phyloP scores from a whole-genome alignment of 2,888 invertebrate genomes.

The Ophion ellenae region DNA sequence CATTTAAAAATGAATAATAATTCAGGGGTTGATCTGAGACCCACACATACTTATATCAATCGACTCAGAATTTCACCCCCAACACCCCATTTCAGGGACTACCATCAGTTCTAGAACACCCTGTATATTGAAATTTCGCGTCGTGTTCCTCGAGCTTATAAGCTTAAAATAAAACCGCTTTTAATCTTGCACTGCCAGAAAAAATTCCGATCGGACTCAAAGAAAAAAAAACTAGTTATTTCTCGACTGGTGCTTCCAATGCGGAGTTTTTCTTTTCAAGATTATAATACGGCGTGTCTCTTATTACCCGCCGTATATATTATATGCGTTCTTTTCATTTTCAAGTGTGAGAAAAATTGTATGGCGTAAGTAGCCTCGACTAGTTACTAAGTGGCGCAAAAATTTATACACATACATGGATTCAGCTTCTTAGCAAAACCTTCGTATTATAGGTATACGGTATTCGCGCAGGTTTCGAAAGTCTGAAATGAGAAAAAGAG shows the following conservation, averaged over 20 bases:
- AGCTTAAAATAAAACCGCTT: too few relatives aligned
- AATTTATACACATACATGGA: constrained; percentile 57
- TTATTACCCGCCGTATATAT: neutral
- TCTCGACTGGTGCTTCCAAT: neutral
- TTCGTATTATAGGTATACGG: constrained; percentile 31
- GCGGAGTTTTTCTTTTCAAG: constrained; percentile 1
- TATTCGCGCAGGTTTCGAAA: constrained; percentile 21
- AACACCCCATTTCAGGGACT: too few relatives aligned
- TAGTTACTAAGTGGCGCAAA: constrained; percentile 53
- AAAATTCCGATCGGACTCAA: too few relatives aligned
- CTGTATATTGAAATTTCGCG: too few relatives aligned
- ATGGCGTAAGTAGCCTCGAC: constrained; percentile 50
- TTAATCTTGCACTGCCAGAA: too few relatives aligned
- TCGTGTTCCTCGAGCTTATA: too few relatives aligned
- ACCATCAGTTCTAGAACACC: too few relatives aligned
- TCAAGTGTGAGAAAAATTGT: constrained; percentile 35
- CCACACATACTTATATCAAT: too few relatives aligned
- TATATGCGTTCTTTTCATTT: constrained; percentile 30
- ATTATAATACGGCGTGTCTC: constrained; percentile 10
- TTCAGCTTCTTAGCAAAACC: constrained; percentile 46
- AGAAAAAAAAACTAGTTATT: too few relatives aligned
- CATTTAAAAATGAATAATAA: too few relatives aligned
- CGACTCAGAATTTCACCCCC: too few relatives aligned
- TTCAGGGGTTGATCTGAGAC: too few relatives aligned
- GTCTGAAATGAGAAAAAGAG: constrained; percentile 32